phyloP scores from a whole-genome alignment of 2,113 vertebrate genomes.

The Numenius arquata region DNA sequence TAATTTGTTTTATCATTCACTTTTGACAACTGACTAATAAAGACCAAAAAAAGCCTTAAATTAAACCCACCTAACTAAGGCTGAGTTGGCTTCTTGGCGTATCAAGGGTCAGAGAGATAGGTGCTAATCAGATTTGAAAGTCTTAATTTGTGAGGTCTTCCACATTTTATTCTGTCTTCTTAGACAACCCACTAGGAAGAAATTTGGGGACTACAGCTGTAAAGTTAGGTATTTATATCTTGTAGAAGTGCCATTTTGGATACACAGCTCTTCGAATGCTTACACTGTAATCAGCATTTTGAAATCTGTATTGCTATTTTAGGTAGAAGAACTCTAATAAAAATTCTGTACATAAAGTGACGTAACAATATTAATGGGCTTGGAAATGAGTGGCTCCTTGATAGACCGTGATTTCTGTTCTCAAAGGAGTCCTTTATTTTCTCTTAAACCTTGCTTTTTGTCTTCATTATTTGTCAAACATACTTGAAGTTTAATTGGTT shows the following conservation, averaged over 20 bases:
- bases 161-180: neutral
- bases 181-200: neutral
- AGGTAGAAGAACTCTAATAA: neutral
- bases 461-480: neutral
- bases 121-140: neutral
- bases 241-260: neutral
- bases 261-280: neutral
- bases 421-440: neutral
- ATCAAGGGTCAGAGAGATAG: neutral
- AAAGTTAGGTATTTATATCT: neutral
- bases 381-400: neutral
- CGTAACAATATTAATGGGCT: neutral
- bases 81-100: neutral
- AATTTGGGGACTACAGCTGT: neutral
- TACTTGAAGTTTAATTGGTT: neutral
- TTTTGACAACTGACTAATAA: neutral
- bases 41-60: neutral
- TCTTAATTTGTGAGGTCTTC: neutral
- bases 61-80: neutral
- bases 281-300: neutral
- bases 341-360: neutral
- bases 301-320: neutral
- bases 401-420: neutral
- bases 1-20: neutral
- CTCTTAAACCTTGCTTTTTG: neutral